phyloP scores from a whole-genome alignment of 2,888 invertebrate genomes.

The Dryococelus australis region DNA sequence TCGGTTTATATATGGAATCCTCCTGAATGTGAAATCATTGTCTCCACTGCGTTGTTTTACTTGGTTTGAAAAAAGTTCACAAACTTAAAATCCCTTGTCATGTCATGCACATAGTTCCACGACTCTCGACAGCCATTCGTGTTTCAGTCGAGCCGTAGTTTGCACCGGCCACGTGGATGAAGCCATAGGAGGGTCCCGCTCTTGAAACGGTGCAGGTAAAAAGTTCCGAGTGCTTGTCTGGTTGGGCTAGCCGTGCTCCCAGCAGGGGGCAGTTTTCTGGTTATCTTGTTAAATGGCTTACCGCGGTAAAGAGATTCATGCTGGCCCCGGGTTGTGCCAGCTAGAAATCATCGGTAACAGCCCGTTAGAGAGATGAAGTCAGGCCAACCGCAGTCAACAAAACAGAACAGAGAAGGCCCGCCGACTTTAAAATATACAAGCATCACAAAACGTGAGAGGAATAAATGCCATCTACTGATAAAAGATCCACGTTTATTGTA shows the following conservation, averaged over 20 bases:
- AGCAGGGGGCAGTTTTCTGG: conserved; percentile 38
- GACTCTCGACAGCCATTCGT: background rate
- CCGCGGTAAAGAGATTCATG: conserved; percentile 30
- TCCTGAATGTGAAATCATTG: too few relatives aligned
- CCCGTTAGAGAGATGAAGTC: background rate
- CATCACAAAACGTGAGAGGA: too few relatives aligned
- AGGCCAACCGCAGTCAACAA: background rate
- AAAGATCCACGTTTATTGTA: too few relatives aligned
- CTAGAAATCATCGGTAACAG: background rate
- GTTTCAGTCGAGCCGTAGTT: conserved; percentile 6
- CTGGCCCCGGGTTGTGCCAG: conserved; percentile 17
- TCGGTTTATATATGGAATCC: too few relatives aligned
- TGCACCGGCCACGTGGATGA: background rate
- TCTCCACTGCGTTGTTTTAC: too few relatives aligned
- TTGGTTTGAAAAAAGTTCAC: too few relatives aligned
- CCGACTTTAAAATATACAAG: too few relatives aligned
- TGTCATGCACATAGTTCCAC: too few relatives aligned
- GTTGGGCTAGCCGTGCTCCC: conserved; percentile 29
- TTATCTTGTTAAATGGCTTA: conserved; percentile 41
- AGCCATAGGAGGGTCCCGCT: background rate
- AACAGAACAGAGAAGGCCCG: too few relatives aligned
- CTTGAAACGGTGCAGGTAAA: background rate
- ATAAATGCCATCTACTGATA: too few relatives aligned
- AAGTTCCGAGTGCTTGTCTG: background rate
- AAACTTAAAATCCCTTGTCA: too few relatives aligned